Conservation (phyloP, 2,888 invertebrate genomes). For the Metallyticus violacea region DNA sequence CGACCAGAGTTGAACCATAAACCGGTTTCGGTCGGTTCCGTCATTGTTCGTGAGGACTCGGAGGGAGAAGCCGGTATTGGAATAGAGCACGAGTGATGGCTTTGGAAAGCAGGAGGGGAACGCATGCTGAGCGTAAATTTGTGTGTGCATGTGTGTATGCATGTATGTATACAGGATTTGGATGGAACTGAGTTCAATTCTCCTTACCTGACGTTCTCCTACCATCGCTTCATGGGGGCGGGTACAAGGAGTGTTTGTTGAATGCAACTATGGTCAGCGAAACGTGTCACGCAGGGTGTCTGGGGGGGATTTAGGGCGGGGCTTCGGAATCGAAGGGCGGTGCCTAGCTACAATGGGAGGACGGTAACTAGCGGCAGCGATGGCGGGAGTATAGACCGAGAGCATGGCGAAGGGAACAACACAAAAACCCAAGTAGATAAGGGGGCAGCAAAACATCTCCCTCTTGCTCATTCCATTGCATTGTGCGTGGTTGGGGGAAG, state of each 20-base stretch:
- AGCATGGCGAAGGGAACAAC: not conserved
- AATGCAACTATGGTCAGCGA: not conserved
- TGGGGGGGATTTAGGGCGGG: not conserved
- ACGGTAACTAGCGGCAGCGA: not conserved
- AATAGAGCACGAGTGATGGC: conserved; percentile 7
- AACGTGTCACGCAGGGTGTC: not conserved
- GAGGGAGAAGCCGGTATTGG: conserved; percentile 8
- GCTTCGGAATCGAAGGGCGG: not conserved
- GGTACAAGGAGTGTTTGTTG: not conserved
- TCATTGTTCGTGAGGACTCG: not conserved
- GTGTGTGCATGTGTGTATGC: not conserved
- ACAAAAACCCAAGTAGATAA: not conserved
- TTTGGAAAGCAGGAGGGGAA: not conserved
- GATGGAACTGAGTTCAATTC: conserved; percentile 7
- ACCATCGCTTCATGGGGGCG: not conserved
- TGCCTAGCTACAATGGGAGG: not conserved
- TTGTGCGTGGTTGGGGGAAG: not conserved
- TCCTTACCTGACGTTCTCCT: conserved; percentile 5
- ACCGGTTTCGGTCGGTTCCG: conserved; percentile 20
- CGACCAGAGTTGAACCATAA: conserved; percentile 11
- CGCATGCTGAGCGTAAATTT: not conserved
- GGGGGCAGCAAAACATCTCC: not conserved
- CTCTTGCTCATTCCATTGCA: not conserved
- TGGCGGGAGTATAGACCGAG: conserved; percentile 15
- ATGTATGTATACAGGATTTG: not conserved